These are phyloP conservation scores for Rhopalosiphum maidis DNA, from an alignment of 1,140 invertebrate species.

Conservation along the genomic window DNA sequence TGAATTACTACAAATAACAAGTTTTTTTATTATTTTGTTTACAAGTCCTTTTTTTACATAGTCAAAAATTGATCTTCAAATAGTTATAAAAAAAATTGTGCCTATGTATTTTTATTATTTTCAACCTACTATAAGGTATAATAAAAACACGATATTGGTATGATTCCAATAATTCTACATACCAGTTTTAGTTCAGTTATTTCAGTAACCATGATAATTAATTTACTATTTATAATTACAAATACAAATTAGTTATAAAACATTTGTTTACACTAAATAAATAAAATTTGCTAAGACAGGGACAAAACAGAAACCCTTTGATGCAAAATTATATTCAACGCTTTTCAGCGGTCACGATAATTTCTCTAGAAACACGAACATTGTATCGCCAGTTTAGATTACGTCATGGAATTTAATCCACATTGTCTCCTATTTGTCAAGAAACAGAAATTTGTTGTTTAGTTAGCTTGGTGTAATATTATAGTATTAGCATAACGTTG, in stretches of 20 bases:
- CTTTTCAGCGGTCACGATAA: neutral
- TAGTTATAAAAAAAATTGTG: neutral
- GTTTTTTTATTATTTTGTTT: no score
- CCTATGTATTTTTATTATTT: neutral
- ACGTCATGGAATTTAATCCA: neutral
- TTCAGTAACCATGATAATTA: neutral
- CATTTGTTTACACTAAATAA: neutral
- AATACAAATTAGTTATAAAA: neutral
- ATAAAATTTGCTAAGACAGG: neutral
- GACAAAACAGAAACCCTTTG: neutral
- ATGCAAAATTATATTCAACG: neutral
- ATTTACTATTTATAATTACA: neutral
- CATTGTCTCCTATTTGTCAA: neutral
- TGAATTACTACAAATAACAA: neutral
- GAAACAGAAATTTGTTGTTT: neutral
- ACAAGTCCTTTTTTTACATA: neutral
- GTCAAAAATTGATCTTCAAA: neutral
- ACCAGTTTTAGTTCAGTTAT: neutral
- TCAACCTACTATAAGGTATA: neutral
- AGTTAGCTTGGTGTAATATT: neutral
- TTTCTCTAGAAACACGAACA: neutral
- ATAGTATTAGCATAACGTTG: neutral
- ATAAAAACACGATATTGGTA: neutral
- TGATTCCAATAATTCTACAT: neutral
- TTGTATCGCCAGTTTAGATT: neutral